phyloP scores from a whole-genome alignment of 2,797 vertebrate species.

The Thalassophryne amazonica region DNA sequence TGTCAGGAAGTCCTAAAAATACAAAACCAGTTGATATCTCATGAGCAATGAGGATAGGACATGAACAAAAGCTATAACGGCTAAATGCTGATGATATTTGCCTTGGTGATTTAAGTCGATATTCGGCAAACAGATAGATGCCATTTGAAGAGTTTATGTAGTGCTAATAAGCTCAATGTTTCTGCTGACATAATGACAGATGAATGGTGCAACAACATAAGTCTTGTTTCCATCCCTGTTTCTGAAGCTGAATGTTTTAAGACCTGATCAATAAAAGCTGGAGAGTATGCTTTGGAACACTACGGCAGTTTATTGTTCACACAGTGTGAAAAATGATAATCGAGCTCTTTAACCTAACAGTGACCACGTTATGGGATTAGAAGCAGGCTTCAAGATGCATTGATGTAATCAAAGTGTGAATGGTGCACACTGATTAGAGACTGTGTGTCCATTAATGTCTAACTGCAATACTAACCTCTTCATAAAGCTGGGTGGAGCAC shows the following conservation, averaged over 20 bases:
- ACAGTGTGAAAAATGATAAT: conserved; percentile 45
- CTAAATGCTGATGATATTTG: neutral
- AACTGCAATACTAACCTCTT: neutral
- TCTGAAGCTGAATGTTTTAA: conserved; percentile 41
- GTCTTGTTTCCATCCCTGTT: conserved; percentile 12
- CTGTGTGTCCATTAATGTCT: conserved; percentile 1
- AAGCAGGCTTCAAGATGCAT: conserved; percentile 16
- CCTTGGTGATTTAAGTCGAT: neutral
- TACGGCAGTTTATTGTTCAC: no score
- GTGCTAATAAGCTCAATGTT: neutral
- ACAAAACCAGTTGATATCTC: neutral
- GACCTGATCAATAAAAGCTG: conserved; percentile 44
- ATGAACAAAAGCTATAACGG: neutral
- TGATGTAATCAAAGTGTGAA: conserved; percentile 32
- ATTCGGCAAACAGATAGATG: neutral
- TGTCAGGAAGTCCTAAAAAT: neutral
- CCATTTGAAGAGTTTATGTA: conserved; percentile 3
- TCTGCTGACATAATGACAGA: conserved; percentile 2
- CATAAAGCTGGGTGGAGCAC: conserved; percentile 17
- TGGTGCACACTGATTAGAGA: neutral
- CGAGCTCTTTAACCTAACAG: conserved; percentile 43
- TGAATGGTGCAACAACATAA: conserved; percentile 12
- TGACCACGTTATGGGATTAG: conserved; percentile 39
- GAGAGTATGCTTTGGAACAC: neutral
- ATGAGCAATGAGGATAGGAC: neutral